Evolutionary conservation across 2,113 vertebrate species (phyloP), one percentile per base, ranked within the genome.

Genomic region (Calyptomena viridis): DNA sequence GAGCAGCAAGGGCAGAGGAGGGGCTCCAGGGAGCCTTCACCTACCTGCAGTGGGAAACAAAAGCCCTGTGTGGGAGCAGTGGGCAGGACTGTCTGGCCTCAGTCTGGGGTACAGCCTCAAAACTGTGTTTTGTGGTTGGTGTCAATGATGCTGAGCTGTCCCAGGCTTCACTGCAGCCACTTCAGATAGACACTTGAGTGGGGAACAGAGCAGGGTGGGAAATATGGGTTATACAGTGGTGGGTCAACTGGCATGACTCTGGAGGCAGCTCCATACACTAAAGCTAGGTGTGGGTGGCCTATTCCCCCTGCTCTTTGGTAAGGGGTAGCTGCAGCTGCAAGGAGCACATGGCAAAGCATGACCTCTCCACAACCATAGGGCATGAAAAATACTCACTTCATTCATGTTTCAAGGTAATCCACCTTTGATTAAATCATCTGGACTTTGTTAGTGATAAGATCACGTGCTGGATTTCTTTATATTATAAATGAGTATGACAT

Each of bases 281-380:
- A 60, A 64, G 49, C 12, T 73, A 27, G 39, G 12, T 24, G 24
- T 31, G 35, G 9, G 4, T 55, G 19, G 9, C 9, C 21, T 82
- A 2, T 63, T 68, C 8, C 30, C 19, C 28, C 39, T 4, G 6
- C 14, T 39, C 60, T 87, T 73, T 2, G 1, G 24, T 60, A n/a
- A n/a, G n/a, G n/a, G 55, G 42, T 12, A 35, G 24, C 30, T 75
- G 56, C 27, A 52, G 62, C 21, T 82, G 42, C 44, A 64, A 42
- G 44, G 27, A 8, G 31, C n/a, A 16, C 9, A 2, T 0, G 0
- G 33, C 1, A 0, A 24, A 63, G 8, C 31, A 55, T 0, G 0
- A 23, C 12, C 6, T 66, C 67, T 31, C 52, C 8, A 3, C 0
- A 0, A 14, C 11, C 16, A 0, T 9, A 44, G 21, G 19, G 11